A percentile compares a stretch with the other conserved stretches of the same genome.
Evolutionary conservation across 2,888 invertebrate species (phyloP).

Genomic region (Epistrophella euchroma): DNA sequence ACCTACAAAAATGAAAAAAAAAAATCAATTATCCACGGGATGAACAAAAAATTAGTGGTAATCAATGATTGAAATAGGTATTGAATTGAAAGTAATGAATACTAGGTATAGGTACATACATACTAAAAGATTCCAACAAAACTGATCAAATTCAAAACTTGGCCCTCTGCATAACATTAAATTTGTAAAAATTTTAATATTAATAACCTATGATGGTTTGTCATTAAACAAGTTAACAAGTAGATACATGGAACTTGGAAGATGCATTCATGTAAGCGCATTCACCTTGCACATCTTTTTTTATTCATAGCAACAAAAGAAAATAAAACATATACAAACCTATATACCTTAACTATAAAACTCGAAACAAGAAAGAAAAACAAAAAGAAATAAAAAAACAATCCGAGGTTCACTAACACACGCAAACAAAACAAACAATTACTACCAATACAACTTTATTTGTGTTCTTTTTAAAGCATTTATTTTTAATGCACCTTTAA

Average conservation of each 20-base stretch:
- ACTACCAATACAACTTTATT: conserved; percentile 4
- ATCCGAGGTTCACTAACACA: neutral
- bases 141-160: neutral
- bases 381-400: conserved; percentile 5
- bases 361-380: neutral
- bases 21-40: too few species aligned
- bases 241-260: conserved; percentile 7
- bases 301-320: conserved; percentile 18
- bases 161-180: neutral
- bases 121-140: neutral
- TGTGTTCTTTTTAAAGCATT: neutral
- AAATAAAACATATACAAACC: neutral
- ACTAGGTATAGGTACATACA: neutral
- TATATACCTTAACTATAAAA: neutral
- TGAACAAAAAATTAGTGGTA: too few species aligned
- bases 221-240: neutral
- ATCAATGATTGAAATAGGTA: too few species aligned
- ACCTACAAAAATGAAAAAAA: too few species aligned
- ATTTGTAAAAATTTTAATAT: neutral
- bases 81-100: too few species aligned
- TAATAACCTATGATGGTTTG: conserved; percentile 7
- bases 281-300: conserved; percentile 35
- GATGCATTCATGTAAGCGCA: conserved; percentile 13
- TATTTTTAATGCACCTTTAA: neutral
- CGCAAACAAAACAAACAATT: conserved; percentile 22